Base-by-base conservation (phyloP, 2,888 invertebrate species). In the Lamproptera curius region DNA sequence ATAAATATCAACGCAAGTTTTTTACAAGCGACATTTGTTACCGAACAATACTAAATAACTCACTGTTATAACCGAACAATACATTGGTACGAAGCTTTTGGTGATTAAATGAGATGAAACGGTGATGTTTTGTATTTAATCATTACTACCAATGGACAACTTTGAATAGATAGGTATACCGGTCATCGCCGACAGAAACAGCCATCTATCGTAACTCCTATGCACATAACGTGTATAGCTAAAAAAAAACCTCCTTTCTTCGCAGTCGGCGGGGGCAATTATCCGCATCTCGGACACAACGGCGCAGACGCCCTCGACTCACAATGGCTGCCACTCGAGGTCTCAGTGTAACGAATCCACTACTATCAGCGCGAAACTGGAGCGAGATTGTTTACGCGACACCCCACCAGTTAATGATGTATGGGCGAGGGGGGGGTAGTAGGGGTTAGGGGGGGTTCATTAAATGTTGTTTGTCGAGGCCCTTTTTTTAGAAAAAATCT, bases 261-360 rank as follows among this genome's bases (percentile, higher is more conserved):
- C 54, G 63, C 62, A 63, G 70, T 61, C 65, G 65, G 71, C 70
- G 64, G 76, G 75, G 84, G 85, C 85, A 86, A 87, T 87, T 87
- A 86, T 76, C 78, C 75, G 75, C 76, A 79, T 80, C 84, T 84
- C 79, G 85, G 85, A 85, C 85, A 83, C 81, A 82, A 83, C 82
- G 70, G 78, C 75, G 76, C 78, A 79, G 80, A 79, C 81, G 81
- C 78, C 69, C 82, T 84, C 76, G 65, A 78, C 62, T 76, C 85
- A 86, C 86, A 86, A 86, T 86, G 73, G 81, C 67, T 61, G 64
- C 70, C 82, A 73, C 86, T 85, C 79, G 77, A 83, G 76, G 72
- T 72, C 70, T 67, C 76, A 73, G 77, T 76, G 82, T 85, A 86
- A 86, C 86, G 86, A 86, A 83, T 83, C 79, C 81, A 78, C 82